A percentile compares a stretch with the other conserved stretches of the same genome.
These are phyloP conservation scores for Nephila pilipes DNA, from an alignment of 1,140 invertebrate species.

Conservation along the genomic window DNA sequence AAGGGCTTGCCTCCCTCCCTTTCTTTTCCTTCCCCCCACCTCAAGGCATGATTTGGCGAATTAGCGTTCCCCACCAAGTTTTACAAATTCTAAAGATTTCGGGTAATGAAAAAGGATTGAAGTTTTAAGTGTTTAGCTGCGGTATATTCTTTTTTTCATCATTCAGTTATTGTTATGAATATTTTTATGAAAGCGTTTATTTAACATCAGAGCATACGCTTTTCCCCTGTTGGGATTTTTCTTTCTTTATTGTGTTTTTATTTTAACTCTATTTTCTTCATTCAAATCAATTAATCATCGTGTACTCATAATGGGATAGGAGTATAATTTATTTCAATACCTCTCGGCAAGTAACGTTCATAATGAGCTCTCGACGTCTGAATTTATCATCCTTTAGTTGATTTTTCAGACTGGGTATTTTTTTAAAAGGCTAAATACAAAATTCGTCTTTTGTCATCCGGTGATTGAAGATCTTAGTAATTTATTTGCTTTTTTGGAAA, in stretches of 20 bases:
- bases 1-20: slow-evolving; percentile 32
- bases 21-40: not conserved
- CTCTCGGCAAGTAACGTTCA: slow-evolving; percentile 44
- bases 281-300: slow-evolving; percentile 72
- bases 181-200: slow-evolving; percentile 71
- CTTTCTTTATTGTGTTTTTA: not conserved
- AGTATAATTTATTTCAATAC: slow-evolving; percentile 73
- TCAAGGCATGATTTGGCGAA: slow-evolving; percentile 75
- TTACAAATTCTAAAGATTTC: slow-evolving; percentile 73
- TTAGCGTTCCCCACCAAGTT: slow-evolving; percentile 68
- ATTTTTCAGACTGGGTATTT: not conserved
- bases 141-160: not conserved
- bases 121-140: slow-evolving; percentile 73
- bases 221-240: slow-evolving; percentile 47
- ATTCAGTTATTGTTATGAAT: slow-evolving; percentile 56
- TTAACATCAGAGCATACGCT: slow-evolving; percentile 32
- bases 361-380: slow-evolving; percentile 50
- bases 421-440: slow-evolving; percentile 12
- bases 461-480: slow-evolving; percentile 44
- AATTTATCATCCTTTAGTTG: slow-evolving; percentile 67
- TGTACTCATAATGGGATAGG: slow-evolving; percentile 8
- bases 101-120: slow-evolving; percentile 74
- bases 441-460: slow-evolving; percentile 49
- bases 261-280: slow-evolving; percentile 29
- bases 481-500: slow-evolving; percentile 27